These are phyloP conservation scores for Malurus alboscapulatus DNA, from an alignment of 2,113 vertebrate species.

Conservation along the genomic window DNA sequence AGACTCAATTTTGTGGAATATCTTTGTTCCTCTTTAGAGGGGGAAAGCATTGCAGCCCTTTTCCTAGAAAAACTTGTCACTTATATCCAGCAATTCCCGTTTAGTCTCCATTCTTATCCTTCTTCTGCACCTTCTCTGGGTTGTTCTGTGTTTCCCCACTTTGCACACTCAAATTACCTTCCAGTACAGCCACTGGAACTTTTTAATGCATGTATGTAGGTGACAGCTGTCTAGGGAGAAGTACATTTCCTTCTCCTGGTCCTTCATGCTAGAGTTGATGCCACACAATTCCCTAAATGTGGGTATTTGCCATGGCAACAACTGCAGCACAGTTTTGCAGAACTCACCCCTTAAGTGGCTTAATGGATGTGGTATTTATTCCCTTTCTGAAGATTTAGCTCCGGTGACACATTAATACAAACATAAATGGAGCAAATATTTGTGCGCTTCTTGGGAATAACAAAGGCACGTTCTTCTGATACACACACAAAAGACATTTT, in stretches of 20 bases:
- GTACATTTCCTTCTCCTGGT: neutral
- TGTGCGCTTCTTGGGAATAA: conserved; percentile 63
- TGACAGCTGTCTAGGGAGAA: neutral
- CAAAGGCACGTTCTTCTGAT: conserved; percentile 65
- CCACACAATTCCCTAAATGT: conserved; percentile 31
- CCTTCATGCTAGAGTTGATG: neutral
- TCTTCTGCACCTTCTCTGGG: neutral
- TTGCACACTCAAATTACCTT: neutral
- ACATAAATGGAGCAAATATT: conserved; percentile 68
- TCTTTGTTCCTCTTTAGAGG: neutral
- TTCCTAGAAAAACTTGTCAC: neutral
- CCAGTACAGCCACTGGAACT: neutral
- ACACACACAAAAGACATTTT: conserved; percentile 65
- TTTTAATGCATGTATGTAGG: neutral
- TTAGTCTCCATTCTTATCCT: neutral
- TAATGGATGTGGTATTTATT: conserved; percentile 60
- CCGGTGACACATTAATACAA: conserved; percentile 64
- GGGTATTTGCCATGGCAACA: conserved; percentile 56
- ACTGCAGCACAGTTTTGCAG: conserved; percentile 22
- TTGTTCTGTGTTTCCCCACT: neutral
- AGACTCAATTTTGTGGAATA: neutral
- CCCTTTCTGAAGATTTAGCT: conserved; percentile 62
- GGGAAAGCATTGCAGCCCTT: neutral
- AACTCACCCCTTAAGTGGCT: conserved; percentile 55
- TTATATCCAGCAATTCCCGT: neutral